Evolutionary conservation across 2,113 vertebrate species (phyloP), one percentile per base, ranked within the genome.

Genomic region (Eurystomus gularis): DNA sequence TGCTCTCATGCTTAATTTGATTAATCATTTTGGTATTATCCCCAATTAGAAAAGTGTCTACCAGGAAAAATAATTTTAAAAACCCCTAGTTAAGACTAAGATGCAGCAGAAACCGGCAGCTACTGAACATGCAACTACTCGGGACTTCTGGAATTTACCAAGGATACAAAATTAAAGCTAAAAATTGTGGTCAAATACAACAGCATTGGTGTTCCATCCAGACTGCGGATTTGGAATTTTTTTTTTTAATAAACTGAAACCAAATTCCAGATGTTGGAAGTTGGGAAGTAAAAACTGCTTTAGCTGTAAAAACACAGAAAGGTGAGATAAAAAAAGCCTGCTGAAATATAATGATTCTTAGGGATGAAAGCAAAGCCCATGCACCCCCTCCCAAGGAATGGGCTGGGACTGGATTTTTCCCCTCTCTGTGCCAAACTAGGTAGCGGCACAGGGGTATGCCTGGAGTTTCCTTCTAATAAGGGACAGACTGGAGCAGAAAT

Each of bases 231-330:
- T 95, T 76, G 66, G 60, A 88, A 2, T 76, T 66, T 81, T 94
- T 92, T 79, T 92, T 83, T 93, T 96, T 93, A 94, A 96, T 96
- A 94, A 96, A 96, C 83, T 26, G 54, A 92, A 97, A 96, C 90
- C 3, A 46, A 95, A 96, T 96, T 96, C 97, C 96, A 97, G 90
- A 97, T 97, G 95, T 95, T 87, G 66, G 77, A 94, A 95, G 91
- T 35, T 94, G 94, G 93, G 94, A 97, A 94, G 79, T 75, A 96
- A 93, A 97, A 96, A 95, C 79, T 89, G 88, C 90, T 90, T 83
- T 94, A 95, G 88, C 94, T 97, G 91, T 94, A 96, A 93, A 97
- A 97, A 95, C 92, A 96, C 11, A 2, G 70, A 57, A 95, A 97
- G 95, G 93, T 95, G 96, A 96, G 92, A 90, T 79, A 76, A 95